phyloP scores from a whole-genome alignment of 1,140 invertebrate species.

The Drusus annulatus region DNA sequence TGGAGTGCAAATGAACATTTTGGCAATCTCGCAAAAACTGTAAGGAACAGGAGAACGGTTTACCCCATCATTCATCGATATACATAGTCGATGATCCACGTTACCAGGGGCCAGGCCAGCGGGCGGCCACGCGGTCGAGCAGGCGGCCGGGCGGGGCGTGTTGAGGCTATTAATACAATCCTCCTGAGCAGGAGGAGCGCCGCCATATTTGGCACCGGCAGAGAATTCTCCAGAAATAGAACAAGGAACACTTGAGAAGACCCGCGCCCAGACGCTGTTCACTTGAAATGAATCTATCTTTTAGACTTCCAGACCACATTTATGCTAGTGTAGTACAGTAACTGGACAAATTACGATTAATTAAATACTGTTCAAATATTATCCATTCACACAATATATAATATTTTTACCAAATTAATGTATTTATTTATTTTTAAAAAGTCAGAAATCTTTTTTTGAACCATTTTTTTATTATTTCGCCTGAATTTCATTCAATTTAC shows the following conservation, averaged over 20 bases:
- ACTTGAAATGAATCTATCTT: conserved; percentile 29
- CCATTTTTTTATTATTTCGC: no score
- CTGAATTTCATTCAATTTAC: no score
- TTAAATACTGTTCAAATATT: no score
- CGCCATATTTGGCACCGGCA: conserved; percentile 54
- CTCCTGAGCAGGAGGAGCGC: conserved; percentile 23
- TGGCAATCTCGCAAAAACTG: conserved; percentile 42
- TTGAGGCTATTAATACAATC: conserved; percentile 45
- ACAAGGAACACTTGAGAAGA: conserved; percentile 53
- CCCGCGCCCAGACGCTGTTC: conserved; percentile 32
- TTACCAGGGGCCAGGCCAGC: not conserved
- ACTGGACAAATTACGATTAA: no score
- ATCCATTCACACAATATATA: no score
- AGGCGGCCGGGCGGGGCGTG: conserved; percentile 10
- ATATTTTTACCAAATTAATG: no score
- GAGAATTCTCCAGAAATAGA: conserved; percentile 50
- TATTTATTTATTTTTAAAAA: no score
- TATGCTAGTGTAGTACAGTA: no score
- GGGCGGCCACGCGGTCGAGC: conserved; percentile 10
- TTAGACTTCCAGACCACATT: no score
- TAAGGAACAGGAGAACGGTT: conserved; percentile 42
- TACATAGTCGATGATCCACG: conserved; percentile 41
- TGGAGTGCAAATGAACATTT: conserved; percentile 20
- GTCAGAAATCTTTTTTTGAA: no score
- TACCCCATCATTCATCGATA: conserved; percentile 49